Percentiles rank a stretch among this genome's conserved stretches.
Conservation (phyloP, 2,113 vertebrate genomes). For the Clarias magur region DNA sequence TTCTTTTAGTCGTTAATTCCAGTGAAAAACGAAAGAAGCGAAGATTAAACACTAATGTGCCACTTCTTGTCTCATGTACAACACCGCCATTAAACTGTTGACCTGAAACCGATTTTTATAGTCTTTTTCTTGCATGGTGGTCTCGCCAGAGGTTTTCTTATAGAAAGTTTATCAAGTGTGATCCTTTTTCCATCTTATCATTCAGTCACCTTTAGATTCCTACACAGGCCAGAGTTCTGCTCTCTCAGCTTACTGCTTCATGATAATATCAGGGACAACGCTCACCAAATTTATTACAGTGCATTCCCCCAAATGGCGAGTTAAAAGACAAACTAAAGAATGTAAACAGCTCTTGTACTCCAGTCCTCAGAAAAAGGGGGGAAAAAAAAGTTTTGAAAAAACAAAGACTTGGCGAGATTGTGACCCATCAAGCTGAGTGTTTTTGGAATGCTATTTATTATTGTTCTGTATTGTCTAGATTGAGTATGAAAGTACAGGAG, state of each 20-base stretch:
- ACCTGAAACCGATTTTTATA: neutral
- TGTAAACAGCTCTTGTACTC: constrained; percentile 51
- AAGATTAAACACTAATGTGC: neutral
- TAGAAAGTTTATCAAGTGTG: constrained; percentile 9
- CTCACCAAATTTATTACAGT: constrained; percentile 44
- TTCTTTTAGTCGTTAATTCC: neutral
- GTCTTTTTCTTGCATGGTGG: neutral
- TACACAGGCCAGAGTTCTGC: neutral
- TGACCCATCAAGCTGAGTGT: constrained; percentile 33
- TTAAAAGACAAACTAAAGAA: constrained; percentile 51
- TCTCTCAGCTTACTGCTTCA: constrained; percentile 13
- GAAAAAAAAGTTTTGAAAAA: constrained; percentile 15
- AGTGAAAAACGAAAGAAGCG: neutral
- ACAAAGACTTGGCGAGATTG: constrained; percentile 35
- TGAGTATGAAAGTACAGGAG: constrained; percentile 56
- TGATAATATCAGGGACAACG: constrained; percentile 30
- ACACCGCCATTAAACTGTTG: neutral
- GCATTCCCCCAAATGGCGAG: constrained; percentile 40
- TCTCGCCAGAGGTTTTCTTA: constrained; percentile 1
- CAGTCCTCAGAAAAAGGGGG: constrained; percentile 5
- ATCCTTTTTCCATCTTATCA: neutral
- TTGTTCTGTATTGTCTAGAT: constrained; percentile 52
- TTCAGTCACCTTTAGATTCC: neutral
- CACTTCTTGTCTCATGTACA: neutral
- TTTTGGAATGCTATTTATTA: constrained; percentile 51